Percentiles rank a stretch among this genome's conserved stretches.
Evolutionary conservation across 2,888 invertebrate genomes (phyloP).

Genomic region (Periphyllus acericola): DNA sequence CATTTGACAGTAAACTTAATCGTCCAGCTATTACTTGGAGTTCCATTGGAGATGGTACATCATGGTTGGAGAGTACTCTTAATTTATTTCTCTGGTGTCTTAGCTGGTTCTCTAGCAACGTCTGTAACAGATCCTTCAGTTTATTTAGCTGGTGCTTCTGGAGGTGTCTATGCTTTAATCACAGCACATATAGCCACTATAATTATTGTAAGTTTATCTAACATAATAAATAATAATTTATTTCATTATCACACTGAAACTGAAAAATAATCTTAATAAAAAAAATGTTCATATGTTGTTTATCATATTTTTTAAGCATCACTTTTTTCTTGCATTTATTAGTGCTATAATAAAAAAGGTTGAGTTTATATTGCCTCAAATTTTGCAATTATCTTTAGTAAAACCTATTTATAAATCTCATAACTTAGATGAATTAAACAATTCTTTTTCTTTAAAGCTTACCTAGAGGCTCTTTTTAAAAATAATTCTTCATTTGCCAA

Average conservation of each 20-base stretch:
- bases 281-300: conserved; percentile 2
- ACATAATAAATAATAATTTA: neutral
- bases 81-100: conserved; percentile 85
- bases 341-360: neutral
- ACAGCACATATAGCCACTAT: conserved; percentile 93
- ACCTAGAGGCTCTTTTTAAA: neutral
- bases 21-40: conserved; percentile 91
- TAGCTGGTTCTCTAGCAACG: conserved; percentile 85
- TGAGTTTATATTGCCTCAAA: neutral
- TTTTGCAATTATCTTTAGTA: no score
- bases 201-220: conserved; percentile 75
- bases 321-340: neutral
- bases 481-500: neutral
- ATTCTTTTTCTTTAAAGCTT: no score
- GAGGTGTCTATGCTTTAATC: conserved; percentile 93
- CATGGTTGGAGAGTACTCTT: conserved; percentile 90
- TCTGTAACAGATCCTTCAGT: conserved; percentile 83
- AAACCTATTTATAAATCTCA: no score
- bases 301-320: neutral
- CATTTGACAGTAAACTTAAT: conserved; percentile 91
- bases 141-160: conserved; percentile 91
- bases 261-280: neutral
- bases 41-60: conserved; percentile 96
- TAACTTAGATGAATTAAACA: no score
- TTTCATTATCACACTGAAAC: no score